Evolutionary conservation across 2,113 vertebrate species (phyloP), one percentile per base, ranked within the genome.

Genomic region (Hiodon alosoides): DNA sequence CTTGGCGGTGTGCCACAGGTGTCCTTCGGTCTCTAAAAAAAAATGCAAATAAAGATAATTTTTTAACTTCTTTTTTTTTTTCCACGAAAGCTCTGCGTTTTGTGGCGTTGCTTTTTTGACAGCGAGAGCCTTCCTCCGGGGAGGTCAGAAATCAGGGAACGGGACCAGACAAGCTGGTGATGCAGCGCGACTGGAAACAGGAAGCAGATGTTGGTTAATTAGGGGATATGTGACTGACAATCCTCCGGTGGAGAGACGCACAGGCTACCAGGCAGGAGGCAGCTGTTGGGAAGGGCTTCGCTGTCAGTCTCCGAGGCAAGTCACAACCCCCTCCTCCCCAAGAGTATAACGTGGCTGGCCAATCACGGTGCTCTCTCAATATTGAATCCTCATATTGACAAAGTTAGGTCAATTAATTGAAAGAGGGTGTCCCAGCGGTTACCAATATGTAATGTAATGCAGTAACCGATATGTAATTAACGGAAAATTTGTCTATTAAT

Each of bases 151-250:
- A 94, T 94, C 94, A 85, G 71, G 87, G 91, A 91, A 91, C 91
- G 91, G 90, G 91, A 88, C 89, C 89, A 92, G 93, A 92, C 93
- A 94, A 92, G 90, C 88, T 92, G 92, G 91, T 92, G 85, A 90
- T 85, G 85, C 89, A 87, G 90, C 92, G 94, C 91, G 93, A 92
- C 93, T 92, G 89, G 87, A 91, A 88, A 82, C 89, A 71, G 81
- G 88, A 92, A 96, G 93, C 96, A 98, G 97, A 98, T 98, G 97
- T 96, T 96, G 91, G 89, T 94, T 98, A 98, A 99, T 98, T 99
- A 99, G 96, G 93, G 93, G 91, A 97, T 95, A 95, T 93, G 96
- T 95, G 96, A 96, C 90, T 97, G 96, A 98, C 97, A 98, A 95
- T 94, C 94, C 94, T 91, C 90, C 94, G 95, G 94, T 94, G 95